Conservation (phyloP, 2,797 vertebrate species). For the Helostoma temminkii region DNA sequence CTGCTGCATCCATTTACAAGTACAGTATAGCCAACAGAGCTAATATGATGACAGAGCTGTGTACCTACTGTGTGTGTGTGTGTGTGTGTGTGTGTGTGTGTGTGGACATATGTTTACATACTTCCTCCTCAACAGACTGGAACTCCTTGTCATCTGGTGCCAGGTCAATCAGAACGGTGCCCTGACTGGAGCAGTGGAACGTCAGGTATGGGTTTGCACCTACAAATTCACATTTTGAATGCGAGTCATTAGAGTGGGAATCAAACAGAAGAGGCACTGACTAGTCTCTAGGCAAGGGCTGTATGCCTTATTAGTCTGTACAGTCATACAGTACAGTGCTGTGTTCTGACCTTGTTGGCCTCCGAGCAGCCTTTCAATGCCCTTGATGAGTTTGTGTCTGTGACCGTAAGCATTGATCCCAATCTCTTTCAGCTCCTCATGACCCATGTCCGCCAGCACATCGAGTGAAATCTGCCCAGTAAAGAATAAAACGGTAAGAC, state of each 20-base stretch:
- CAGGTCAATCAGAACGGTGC: slow-evolving; percentile 96
- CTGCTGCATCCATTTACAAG: slow-evolving; percentile 38
- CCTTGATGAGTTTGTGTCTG: slow-evolving; percentile 98
- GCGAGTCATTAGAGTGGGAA: not conserved
- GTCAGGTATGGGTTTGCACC: slow-evolving; percentile 97
- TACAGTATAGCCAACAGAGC: slow-evolving; percentile 18
- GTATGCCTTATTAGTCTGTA: not conserved
- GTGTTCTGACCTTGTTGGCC: slow-evolving; percentile 92
- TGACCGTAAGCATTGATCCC: slow-evolving; percentile 99
- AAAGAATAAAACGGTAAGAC: slow-evolving; percentile 31
- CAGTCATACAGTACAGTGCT: too few species aligned
- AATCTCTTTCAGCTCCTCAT: slow-evolving; percentile 99
- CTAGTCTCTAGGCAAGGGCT: not conserved
- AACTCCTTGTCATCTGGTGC: slow-evolving; percentile 97
- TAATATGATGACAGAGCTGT: not conserved
- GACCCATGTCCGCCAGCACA: slow-evolving; percentile 98
- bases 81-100: not conserved
- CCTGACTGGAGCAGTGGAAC: slow-evolving; percentile 97
- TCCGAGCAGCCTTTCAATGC: slow-evolving; percentile 96
- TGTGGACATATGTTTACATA: slow-evolving; percentile 62
- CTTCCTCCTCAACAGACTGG: slow-evolving; percentile 98
- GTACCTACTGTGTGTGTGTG: not conserved
- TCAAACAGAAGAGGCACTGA: not conserved
- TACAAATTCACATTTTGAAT: slow-evolving; percentile 56
- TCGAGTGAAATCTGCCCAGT: slow-evolving; percentile 94